These are phyloP conservation scores for Ranitomeya variabilis DNA, from an alignment of 2,113 vertebrate species.

Conservation along the genomic window DNA sequence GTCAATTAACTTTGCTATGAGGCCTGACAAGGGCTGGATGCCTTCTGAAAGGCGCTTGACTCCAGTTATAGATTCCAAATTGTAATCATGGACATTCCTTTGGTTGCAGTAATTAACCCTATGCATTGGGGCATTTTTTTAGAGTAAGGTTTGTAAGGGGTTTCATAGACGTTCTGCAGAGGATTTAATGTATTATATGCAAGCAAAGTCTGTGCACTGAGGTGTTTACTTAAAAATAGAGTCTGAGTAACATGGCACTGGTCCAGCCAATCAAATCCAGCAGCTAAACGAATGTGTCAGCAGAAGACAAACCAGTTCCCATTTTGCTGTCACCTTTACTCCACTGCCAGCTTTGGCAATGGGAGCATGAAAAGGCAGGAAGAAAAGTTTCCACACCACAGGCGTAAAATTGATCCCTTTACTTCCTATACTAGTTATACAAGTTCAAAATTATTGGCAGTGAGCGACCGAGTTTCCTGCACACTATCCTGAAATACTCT, in stretches of 20 bases:
- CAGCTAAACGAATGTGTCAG: background rate
- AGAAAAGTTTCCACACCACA: background rate
- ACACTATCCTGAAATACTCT: background rate
- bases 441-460: background rate
- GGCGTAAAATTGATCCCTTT: background rate
- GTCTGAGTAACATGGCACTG: conserved; percentile 12
- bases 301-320: conserved; percentile 10
- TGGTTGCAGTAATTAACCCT: too few species aligned
- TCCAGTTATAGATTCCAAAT: too few species aligned
- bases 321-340: conserved; percentile 12
- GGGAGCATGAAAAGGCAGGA: background rate
- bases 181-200: background rate
- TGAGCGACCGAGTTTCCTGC: background rate
- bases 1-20: too few species aligned
- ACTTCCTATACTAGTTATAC: background rate
- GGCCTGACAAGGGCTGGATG: too few species aligned
- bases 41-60: too few species aligned
- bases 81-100: too few species aligned
- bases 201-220: background rate
- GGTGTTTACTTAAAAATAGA: conserved; percentile 30
- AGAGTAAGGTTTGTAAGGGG: background rate
- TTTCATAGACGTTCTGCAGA: background rate
- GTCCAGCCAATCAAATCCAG: conserved; percentile 15
- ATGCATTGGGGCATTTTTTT: too few species aligned
- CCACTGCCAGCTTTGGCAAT: background rate